A percentile compares a stretch with the other conserved stretches of the same genome.
Evolutionary conservation across 2,113 vertebrate species (phyloP).

Genomic region (Gymnocephalus cernua): DNA sequence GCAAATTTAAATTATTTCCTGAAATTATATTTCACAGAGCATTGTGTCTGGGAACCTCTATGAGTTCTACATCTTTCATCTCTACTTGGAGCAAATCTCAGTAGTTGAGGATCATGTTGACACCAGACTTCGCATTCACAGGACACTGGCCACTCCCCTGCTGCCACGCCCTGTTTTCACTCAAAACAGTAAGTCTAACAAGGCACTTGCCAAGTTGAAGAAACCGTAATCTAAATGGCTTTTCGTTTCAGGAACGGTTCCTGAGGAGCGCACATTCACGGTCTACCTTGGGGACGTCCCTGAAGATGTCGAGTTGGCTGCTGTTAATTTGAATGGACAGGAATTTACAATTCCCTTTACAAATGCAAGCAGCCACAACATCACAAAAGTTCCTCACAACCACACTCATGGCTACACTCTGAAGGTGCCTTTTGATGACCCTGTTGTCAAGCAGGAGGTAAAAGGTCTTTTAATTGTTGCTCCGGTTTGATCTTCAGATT

Average conservation of each 20-base stretch:
- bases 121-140: slow-evolving; percentile 51
- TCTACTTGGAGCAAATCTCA: slow-evolving; percentile 70
- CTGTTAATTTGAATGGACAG: slow-evolving; percentile 64
- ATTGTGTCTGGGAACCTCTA: slow-evolving; percentile 39
- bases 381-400: slow-evolving; percentile 53
- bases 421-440: slow-evolving; percentile 66
- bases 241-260: slow-evolving; percentile 24
- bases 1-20: too few species aligned
- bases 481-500: slow-evolving; percentile 48
- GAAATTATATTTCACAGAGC: slow-evolving; percentile 57
- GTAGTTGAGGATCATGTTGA: slow-evolving; percentile 19
- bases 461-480: slow-evolving; percentile 6
- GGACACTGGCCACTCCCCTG: slow-evolving; percentile 57
- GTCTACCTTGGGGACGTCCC: slow-evolving; percentile 73
- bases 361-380: neutral
- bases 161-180: slow-evolving; percentile 24
- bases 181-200: slow-evolving; percentile 31
- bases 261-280: slow-evolving; percentile 46
- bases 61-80: slow-evolving; percentile 63
- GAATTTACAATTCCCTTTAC: neutral
- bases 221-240: neutral
- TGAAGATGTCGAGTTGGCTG: slow-evolving; percentile 59
- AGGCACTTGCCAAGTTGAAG: too few species aligned
- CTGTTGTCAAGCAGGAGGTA: slow-evolving; percentile 59
- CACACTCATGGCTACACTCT: slow-evolving; percentile 64